These are phyloP conservation scores for Anolis carolinensis DNA, from an alignment of 2,113 vertebrate genomes.

Conservation along the genomic window DNA sequence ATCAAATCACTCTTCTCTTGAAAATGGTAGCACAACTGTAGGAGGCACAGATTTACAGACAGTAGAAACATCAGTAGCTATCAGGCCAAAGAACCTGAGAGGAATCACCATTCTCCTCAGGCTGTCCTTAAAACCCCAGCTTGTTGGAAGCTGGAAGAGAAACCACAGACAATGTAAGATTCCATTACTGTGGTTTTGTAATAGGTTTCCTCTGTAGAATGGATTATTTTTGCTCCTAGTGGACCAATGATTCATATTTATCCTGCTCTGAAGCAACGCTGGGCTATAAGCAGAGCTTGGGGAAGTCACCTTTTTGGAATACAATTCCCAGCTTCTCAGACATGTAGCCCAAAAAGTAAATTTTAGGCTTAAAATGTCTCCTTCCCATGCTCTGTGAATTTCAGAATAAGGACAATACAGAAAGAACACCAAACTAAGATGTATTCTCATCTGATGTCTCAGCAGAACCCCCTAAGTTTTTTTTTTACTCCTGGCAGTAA, in stretches of 20 bases:
- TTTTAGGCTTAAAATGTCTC: too few species aligned
- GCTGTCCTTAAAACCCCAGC: neutral
- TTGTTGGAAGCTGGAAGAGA: slow-evolving; percentile 12
- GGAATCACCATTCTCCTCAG: neutral
- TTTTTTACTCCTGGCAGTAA: neutral
- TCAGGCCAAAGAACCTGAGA: neutral
- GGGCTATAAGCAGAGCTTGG: neutral
- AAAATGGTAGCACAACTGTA: neutral
- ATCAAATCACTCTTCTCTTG: neutral
- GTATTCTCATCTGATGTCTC: neutral
- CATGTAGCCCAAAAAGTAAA: too few species aligned
- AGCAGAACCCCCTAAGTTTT: neutral
- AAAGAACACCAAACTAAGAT: neutral
- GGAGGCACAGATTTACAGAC: neutral
- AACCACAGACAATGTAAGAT: slow-evolving; percentile 4
- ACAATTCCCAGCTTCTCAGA: too few species aligned
- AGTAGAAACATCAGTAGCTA: neutral
- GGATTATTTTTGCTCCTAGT: neutral
- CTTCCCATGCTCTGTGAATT: neutral
- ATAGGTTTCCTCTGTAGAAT: slow-evolving; percentile 1
- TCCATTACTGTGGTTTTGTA: slow-evolving; percentile 10
- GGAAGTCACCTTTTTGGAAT: too few species aligned
- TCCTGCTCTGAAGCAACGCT: slow-evolving; percentile 7
- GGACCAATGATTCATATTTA: slow-evolving; percentile 17
- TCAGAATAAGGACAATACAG: neutral